Conservation (phyloP, 2,888 invertebrate genomes). For the Aphodius sticticus region DNA sequence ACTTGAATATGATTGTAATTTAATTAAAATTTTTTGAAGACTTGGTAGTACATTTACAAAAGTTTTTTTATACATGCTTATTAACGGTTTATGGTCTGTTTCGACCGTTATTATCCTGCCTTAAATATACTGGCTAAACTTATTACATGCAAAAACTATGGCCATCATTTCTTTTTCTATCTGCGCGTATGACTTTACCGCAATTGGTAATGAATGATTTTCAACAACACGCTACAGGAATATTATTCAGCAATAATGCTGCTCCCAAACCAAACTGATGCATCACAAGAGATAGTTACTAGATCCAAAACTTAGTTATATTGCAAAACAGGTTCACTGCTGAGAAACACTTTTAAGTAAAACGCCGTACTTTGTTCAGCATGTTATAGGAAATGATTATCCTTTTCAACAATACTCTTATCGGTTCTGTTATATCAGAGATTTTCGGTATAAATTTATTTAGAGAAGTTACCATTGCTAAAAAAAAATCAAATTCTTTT, state of each 20-base stretch:
- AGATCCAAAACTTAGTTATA: background rate
- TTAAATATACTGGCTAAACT: constrained; percentile 38
- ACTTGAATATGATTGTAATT: constrained; percentile 6
- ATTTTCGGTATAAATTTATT: background rate
- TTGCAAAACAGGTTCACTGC: background rate
- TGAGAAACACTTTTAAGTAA: background rate
- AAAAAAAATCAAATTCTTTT: background rate
- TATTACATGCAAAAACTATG: constrained; percentile 45
- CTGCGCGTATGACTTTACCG: constrained; percentile 44
- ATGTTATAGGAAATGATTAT: background rate
- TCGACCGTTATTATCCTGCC: constrained; percentile 37
- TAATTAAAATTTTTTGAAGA: constrained; percentile 14
- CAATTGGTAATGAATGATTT: constrained; percentile 35
- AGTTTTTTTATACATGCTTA: background rate
- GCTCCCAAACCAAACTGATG: constrained; percentile 39
- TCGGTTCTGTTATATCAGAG: too few species aligned
- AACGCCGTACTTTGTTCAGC: constrained; percentile 12
- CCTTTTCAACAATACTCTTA: background rate
- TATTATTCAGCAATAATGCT: constrained; percentile 30
- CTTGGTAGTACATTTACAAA: background rate
- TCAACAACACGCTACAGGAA: constrained; percentile 37
- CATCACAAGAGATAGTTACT: constrained; percentile 31
- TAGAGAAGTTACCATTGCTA: background rate
- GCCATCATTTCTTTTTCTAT: constrained; percentile 47
- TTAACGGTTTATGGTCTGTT: constrained; percentile 47